Evolutionary conservation across 1,140 invertebrate species (phyloP).

Genomic region (Temnothorax curvispinosus): DNA sequence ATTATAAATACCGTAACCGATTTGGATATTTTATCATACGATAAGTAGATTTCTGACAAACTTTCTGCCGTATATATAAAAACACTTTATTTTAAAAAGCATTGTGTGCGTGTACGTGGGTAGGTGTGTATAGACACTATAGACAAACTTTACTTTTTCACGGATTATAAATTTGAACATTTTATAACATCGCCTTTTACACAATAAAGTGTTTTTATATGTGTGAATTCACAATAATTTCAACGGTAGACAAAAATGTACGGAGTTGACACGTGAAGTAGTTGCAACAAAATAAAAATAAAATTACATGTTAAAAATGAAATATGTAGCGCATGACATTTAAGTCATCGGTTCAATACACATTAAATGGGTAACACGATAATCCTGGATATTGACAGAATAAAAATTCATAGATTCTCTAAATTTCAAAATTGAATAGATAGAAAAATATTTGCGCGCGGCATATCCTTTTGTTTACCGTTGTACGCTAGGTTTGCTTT

Average conservation of each 20-base stretch:
- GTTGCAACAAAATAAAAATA: slow-evolving; percentile 1
- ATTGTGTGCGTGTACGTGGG: not conserved
- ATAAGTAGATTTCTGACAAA: not conserved
- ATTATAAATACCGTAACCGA: not conserved
- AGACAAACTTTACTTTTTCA: not conserved
- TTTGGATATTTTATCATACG: not conserved
- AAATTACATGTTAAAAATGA: slow-evolving; percentile 15
- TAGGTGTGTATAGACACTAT: too few species aligned
- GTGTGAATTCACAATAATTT: not conserved
- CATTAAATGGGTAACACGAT: not conserved
- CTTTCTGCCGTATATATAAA: not conserved
- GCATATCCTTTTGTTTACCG: not conserved
- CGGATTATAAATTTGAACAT: not conserved
- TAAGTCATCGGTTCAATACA: not conserved
- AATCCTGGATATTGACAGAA: not conserved
- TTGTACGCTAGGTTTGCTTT: not conserved
- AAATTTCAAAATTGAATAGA: not conserved
- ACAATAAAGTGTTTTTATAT: not conserved
- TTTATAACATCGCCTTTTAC: not conserved
- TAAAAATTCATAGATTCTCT: not conserved
- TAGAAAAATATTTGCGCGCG: not conserved
- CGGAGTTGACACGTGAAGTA: not conserved
- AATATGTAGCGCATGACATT: slow-evolving; percentile 3
- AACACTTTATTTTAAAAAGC: not conserved
- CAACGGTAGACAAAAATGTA: not conserved